These are phyloP conservation scores for pig (Sus scrofa) DNA, from an alignment of 2,113 vertebrate genomes.

Conservation along the genomic window DNA sequence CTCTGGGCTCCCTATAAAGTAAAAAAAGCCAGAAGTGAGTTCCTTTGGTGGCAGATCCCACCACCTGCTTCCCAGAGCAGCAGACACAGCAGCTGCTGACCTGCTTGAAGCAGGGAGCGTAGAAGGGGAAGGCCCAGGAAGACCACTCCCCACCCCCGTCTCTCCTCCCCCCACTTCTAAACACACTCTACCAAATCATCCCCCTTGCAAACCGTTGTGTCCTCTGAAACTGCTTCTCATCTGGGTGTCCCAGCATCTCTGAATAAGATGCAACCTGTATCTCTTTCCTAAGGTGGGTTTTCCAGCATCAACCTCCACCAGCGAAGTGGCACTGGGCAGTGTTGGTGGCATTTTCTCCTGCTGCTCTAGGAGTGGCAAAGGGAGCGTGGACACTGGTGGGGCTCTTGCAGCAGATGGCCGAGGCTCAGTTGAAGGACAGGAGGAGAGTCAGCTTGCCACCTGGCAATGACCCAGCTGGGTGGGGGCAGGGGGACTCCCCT, in stretches of 20 bases:
- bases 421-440: not conserved
- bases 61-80: not conserved
- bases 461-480: not conserved
- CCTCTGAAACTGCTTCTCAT: not conserved
- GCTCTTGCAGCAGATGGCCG: not conserved
- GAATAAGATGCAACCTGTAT: not conserved
- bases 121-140: not conserved
- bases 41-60: not conserved
- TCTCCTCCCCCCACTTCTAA: not conserved
- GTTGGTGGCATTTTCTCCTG: not conserved
- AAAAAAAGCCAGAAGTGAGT: not conserved
- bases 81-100: not conserved
- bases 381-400: fast-evolving
- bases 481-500: fast-evolving
- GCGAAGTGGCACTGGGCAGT: not conserved
- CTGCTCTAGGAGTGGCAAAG: too few relatives aligned
- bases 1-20: too few relatives aligned
- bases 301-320: not conserved
- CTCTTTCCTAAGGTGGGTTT: not conserved
- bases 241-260: not conserved
- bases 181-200: not conserved
- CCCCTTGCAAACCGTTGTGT: not conserved
- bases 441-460: not conserved
- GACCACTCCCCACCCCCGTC: not conserved
- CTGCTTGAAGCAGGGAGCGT: not conserved